phyloP scores from a whole-genome alignment of 2,888 invertebrate species.

The Cephus rjabovi region DNA sequence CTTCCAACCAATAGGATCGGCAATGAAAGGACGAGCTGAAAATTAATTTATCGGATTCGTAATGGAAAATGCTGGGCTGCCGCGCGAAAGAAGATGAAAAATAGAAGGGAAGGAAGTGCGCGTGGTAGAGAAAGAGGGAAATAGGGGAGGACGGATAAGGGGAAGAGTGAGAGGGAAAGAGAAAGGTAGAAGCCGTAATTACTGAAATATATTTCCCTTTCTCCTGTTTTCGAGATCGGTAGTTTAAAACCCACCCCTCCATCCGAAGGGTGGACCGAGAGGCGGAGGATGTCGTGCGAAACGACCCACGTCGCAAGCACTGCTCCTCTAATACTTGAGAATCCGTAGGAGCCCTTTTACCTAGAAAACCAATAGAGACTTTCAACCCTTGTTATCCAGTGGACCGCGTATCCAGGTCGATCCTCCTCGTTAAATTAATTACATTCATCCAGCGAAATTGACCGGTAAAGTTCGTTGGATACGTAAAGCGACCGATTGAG shows the following conservation, averaged over 20 bases:
- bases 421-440: not conserved
- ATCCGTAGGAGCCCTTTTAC: not conserved
- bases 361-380: not conserved
- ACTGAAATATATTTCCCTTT: conserved; percentile 35
- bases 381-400: not conserved
- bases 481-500: conserved; percentile 6
- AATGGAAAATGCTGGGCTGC: conserved; percentile 47
- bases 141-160: conserved; percentile 7
- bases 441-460: not conserved
- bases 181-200: conserved; percentile 25
- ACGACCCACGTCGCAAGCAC: not conserved
- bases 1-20: not conserved
- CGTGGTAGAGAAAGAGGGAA: not conserved
- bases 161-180: not conserved
- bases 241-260: not conserved
- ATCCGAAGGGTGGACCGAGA: not conserved
- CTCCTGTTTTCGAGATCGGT: not conserved
- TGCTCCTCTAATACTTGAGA: not conserved
- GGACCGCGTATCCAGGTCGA: not conserved
- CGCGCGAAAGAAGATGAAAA: conserved; percentile 40
- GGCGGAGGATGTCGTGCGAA: not conserved
- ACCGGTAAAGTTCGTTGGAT: not conserved
- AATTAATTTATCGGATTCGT: conserved; percentile 55
- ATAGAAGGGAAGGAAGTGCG: conserved; percentile 29
- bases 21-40: conserved; percentile 37